phyloP scores from a whole-genome alignment of 1,140 invertebrate genomes.

The Nasonia giraulti region DNA sequence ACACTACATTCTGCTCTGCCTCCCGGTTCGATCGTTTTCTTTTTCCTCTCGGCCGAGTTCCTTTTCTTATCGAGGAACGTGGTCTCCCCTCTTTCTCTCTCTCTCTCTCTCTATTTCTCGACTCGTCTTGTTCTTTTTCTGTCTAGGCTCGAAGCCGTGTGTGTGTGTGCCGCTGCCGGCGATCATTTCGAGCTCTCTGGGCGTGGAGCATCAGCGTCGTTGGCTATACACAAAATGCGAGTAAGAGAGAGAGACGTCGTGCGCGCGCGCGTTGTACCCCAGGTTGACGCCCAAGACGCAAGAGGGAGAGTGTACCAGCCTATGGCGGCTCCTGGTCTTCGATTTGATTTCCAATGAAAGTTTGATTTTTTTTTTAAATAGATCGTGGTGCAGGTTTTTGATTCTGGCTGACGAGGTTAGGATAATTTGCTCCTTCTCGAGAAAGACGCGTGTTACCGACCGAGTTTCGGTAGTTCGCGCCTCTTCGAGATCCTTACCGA shows the following conservation, averaged over 20 bases:
- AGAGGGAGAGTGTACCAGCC: conserved; percentile 26
- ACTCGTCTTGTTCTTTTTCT: conserved; percentile 8
- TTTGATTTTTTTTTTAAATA: neutral
- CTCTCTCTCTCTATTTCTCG: neutral
- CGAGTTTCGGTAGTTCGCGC: neutral
- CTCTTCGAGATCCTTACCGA: neutral
- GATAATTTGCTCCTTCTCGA: too few relatives aligned
- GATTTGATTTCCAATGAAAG: neutral
- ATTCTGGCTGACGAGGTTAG: too few relatives aligned
- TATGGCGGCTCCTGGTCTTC: neutral
- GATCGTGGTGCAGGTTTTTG: too few relatives aligned
- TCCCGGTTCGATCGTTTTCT: neutral
- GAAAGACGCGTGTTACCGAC: too few relatives aligned
- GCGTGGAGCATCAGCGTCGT: conserved; percentile 29
- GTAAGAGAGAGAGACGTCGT: conserved; percentile 41
- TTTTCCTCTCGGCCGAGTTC: neutral
- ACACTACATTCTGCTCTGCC: neutral
- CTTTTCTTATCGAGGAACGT: neutral
- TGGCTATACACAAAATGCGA: conserved; percentile 39
- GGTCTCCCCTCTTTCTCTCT: neutral
- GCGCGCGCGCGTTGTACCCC: conserved; percentile 42
- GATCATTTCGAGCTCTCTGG: conserved; percentile 36
- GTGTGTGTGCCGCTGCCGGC: neutral
- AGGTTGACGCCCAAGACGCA: conserved; percentile 47
- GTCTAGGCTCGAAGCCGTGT: neutral